phyloP scores from a whole-genome alignment of 1,140 invertebrate species.

The Bombus waltoni region DNA sequence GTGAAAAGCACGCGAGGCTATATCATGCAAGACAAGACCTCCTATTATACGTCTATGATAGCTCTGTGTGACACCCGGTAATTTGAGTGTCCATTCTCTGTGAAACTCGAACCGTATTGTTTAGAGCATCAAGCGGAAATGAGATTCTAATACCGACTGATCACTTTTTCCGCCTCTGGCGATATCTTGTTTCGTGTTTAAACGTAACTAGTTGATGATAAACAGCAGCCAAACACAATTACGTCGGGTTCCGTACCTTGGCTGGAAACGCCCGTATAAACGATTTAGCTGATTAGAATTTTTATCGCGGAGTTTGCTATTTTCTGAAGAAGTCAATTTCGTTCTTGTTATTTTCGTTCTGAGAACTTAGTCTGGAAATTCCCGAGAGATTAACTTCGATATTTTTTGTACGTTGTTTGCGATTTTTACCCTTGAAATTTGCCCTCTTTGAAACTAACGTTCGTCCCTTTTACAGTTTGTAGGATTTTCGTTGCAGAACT shows the following conservation, averaged over 20 bases:
- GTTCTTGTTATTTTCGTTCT: neutral
- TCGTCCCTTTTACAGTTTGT: too few species aligned
- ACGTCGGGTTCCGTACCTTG: too few species aligned
- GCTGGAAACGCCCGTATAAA: too few species aligned
- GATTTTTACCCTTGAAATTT: too few species aligned
- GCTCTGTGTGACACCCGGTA: conserved; percentile 4
- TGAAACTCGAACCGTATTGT: conserved; percentile 20
- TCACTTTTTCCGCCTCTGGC: neutral
- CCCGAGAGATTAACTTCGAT: neutral
- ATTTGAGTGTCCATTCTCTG: conserved; percentile 28
- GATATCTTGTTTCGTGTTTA: neutral
- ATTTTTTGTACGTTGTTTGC: neutral
- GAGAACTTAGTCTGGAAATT: neutral
- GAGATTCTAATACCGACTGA: conserved; percentile 19
- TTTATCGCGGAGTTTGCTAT: neutral
- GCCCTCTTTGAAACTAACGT: too few species aligned
- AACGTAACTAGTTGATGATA: too few species aligned
- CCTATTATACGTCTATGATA: conserved; percentile 7
- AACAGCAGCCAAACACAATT: too few species aligned
- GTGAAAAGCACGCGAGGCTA: conserved; percentile 11
- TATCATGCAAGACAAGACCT: conserved; percentile 29
- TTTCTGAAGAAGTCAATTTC: neutral
- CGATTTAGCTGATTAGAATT: neutral
- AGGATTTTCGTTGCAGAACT: too few species aligned
- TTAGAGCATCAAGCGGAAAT: neutral